Conservation (phyloP, 2,797 vertebrate genomes). For the Tenualosa thibaudeaui region DNA sequence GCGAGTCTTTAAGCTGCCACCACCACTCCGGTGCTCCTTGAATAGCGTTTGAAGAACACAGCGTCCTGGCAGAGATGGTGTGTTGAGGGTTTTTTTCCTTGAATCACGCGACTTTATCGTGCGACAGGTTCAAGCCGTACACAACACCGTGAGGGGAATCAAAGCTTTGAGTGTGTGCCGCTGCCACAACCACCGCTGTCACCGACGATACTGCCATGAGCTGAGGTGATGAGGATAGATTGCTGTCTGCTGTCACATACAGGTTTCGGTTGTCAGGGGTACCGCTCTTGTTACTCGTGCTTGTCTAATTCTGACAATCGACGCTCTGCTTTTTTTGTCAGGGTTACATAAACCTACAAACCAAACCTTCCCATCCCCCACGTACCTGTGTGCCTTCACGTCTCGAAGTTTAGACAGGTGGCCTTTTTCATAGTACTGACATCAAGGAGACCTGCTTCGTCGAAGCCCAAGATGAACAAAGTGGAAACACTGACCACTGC, state of each 20-base stretch:
- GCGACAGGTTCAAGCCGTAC: background rate
- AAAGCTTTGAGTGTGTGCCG: constrained; percentile 61
- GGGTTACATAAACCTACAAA: constrained; percentile 45
- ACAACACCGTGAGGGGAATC: constrained; percentile 49
- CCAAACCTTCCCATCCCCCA: background rate
- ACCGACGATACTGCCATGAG: constrained; percentile 12
- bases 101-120: background rate
- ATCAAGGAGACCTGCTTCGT: background rate
- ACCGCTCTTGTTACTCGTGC: constrained; percentile 57
- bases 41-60: constrained; percentile 24
- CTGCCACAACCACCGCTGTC: constrained; percentile 44
- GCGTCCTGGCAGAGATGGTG: constrained; percentile 12
- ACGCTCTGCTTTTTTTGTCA: constrained; percentile 47
- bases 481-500: constrained; percentile 1
- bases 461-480: background rate
- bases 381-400: background rate
- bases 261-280: constrained; percentile 54
- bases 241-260: constrained; percentile 58
- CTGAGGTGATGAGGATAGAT: constrained; percentile 66
- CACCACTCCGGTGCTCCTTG: background rate
- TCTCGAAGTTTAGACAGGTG: background rate
- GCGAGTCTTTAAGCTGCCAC: background rate
- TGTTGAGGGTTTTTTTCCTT: background rate
- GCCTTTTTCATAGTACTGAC: background rate
- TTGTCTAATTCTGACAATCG: constrained; percentile 62